Percentiles rank a stretch among this genome's conserved stretches.
These are phyloP conservation scores for Cloeon dipterum DNA, from an alignment of 2,888 invertebrate species.

Conservation along the genomic window DNA sequence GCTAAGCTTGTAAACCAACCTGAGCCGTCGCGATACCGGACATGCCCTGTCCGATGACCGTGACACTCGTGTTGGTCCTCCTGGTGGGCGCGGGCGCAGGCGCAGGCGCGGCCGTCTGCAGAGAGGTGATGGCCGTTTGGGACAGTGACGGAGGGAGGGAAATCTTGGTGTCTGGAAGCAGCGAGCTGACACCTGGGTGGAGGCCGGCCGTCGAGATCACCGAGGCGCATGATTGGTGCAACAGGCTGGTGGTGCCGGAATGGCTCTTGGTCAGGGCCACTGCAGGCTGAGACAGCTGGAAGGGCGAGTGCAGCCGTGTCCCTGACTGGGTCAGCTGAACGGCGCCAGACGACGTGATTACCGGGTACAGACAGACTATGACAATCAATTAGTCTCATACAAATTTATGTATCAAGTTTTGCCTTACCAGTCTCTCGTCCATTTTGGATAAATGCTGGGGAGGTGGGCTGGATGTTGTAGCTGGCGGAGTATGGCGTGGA, in stretches of 20 bases:
- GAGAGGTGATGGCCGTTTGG: constrained; percentile 43
- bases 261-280: not conserved
- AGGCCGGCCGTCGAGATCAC: constrained; percentile 3
- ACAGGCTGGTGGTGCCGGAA: constrained; percentile 4
- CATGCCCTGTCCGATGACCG: constrained; percentile 34
- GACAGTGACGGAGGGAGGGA: constrained; percentile 14
- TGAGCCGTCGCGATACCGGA: constrained; percentile 12
- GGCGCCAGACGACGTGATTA: not conserved
- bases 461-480: not conserved
- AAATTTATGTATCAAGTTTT: too few species aligned
- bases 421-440: constrained; percentile 7
- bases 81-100: constrained; percentile 23
- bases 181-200: constrained; percentile 4
- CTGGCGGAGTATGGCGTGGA: constrained; percentile 8
- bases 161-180: constrained; percentile 3
- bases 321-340: constrained; percentile 6
- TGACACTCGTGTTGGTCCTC: constrained; percentile 53
- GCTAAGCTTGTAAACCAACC: too few species aligned
- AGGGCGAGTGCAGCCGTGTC: constrained; percentile 5
- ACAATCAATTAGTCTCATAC: too few species aligned
- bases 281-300: not conserved
- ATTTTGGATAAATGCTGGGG: constrained; percentile 4
- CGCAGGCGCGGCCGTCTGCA: constrained; percentile 13
- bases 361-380: not conserved
- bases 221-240: constrained; percentile 5